Evolutionary conservation across 2,113 vertebrate genomes (phyloP), one percentile per base, ranked within the genome.

Genomic region (Triplophysa dalaica): DNA sequence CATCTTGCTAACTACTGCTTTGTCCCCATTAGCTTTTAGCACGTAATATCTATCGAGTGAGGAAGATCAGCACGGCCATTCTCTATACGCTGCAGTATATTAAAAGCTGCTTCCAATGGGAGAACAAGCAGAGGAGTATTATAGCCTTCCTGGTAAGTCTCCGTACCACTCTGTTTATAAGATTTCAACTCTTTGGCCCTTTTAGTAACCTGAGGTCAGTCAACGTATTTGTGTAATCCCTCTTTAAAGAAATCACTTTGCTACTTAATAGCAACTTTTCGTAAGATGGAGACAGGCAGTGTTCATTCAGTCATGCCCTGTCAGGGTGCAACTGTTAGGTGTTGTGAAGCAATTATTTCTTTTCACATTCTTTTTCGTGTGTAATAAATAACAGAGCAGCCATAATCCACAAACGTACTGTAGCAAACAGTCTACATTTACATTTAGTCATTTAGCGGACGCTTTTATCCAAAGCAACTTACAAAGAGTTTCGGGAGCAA

Each of bases 21-120:
- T 88, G 87, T 60, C 81, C 77, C 83, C 83, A 90, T 89, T 93
- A 99, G 98, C 93, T 96, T 88, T 95, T 99, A 91, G 96, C 96
- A 60, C 93, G 93, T 87, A 97, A 98, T 87, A 94, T 97, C 89
- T 95, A 94, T 88, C 95, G 98, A 0, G 96, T 99, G 87, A 95
- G 95, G 88, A 96, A 94, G 93, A 95, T 98, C 92, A 96, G 94
- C 86, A 93, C 94, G 90, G 94, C 95, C 70, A 89, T 98, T 87
- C 95, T 98, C 93, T 95, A 94, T 87, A 96, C 95, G 72, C 90
- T 97, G 84, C 96, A 95, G 82, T 98, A 98, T 90, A 95, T 99
- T 88, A 95, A 94, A 85, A 98, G 97, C 94, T 99, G 98, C 88
- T 98, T 98, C 92, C 95, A 96, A 84, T 99, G 98, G 98, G 96